Percentiles rank a stretch among this genome's conserved stretches.
These are phyloP conservation scores for Panulirus ornatus DNA, from an alignment of 1,140 invertebrate genomes.

Conservation along the genomic window DNA sequence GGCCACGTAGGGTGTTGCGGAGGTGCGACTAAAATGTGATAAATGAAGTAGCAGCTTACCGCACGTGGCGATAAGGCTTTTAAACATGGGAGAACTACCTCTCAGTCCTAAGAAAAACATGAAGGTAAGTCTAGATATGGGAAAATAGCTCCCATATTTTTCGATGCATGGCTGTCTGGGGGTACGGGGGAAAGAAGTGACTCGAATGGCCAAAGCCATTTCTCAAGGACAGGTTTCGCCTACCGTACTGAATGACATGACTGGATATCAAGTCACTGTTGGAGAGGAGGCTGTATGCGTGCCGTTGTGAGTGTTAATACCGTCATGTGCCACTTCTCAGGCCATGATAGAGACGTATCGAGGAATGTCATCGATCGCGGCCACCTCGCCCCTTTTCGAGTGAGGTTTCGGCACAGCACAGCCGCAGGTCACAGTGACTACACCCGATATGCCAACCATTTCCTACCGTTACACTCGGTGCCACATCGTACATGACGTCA, in stretches of 20 bases:
- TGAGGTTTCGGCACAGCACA: not conserved
- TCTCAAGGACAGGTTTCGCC: not conserved
- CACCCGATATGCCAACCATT: not conserved
- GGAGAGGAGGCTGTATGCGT: not conserved
- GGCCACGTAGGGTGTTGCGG: not conserved
- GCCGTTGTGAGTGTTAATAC: not conserved
- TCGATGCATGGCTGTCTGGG: not conserved
- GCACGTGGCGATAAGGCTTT: not conserved
- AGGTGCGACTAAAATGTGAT: not conserved
- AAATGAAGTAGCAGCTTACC: not conserved
- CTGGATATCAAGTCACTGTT: not conserved
- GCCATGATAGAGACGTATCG: not conserved
- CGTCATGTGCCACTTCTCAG: not conserved
- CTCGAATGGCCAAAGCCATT: not conserved
- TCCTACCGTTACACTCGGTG: not conserved
- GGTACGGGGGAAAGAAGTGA: not conserved
- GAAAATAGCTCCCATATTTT: not conserved
- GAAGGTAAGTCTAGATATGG: conserved; percentile 34
- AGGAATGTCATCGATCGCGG: conserved; percentile 33
- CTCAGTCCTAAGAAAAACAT: conserved; percentile 51
- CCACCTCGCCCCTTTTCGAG: conserved; percentile 1
- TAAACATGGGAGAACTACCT: conserved; percentile 51
- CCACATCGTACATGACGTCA: not conserved
- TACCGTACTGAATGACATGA: not conserved
- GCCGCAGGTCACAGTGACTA: not conserved